Evolutionary conservation across 2,113 vertebrate species (phyloP).

Genomic region (Sitta europaea): DNA sequence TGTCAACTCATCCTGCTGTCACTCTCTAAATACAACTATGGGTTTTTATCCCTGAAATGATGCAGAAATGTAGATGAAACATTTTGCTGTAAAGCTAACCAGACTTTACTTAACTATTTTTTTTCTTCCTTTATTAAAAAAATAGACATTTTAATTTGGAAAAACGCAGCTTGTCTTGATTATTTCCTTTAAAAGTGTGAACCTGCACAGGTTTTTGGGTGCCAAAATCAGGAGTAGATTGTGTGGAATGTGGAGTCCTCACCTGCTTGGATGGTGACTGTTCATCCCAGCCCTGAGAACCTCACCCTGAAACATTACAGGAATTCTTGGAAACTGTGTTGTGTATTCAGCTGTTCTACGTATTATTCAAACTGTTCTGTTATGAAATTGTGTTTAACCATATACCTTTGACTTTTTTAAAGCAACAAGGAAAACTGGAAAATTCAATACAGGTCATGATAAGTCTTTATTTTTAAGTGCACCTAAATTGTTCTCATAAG

Average conservation of each 20-base stretch:
- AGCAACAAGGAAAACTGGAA: constrained; percentile 67
- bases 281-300: not conserved
- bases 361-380: constrained; percentile 32
- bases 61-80: not conserved
- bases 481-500: constrained; percentile 43
- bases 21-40: not conserved
- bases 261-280: not conserved
- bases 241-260: not conserved
- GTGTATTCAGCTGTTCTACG: constrained; percentile 49
- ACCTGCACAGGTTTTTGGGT: not conserved
- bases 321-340: constrained; percentile 37
- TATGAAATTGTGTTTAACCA: constrained; percentile 53
- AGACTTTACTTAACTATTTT: not conserved
- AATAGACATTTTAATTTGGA: not conserved
- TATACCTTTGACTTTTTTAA: constrained; percentile 62
- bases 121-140: not conserved
- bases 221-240: not conserved
- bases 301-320: constrained; percentile 2
- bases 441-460: constrained; percentile 54
- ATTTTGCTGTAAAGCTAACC: not conserved
- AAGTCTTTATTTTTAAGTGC: constrained; percentile 55
- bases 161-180: not conserved
- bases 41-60: constrained; percentile 27
- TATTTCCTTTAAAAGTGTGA: not conserved
- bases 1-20: not conserved